phyloP scores from a whole-genome alignment of 2,113 vertebrate genomes.

The Syngnathus scovelli region DNA sequence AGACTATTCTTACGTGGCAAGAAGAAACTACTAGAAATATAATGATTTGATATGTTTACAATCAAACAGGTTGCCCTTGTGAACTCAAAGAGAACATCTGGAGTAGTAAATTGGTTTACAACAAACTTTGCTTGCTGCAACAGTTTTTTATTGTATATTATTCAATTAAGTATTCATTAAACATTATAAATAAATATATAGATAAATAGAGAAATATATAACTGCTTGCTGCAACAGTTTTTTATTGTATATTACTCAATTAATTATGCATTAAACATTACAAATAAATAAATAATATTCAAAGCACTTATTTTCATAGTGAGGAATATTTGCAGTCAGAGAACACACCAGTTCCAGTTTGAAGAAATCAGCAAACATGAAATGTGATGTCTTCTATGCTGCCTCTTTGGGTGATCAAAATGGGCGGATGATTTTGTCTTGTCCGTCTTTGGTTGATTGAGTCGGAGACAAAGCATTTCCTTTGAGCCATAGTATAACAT shows the following conservation, averaged over 20 bases:
- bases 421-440: neutral
- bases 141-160: neutral
- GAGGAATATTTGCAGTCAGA: conserved; percentile 10
- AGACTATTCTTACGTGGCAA: neutral
- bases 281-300: conserved; percentile 6
- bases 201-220: too few species aligned
- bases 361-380: neutral
- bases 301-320: conserved; percentile 23
- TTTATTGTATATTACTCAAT: too few species aligned
- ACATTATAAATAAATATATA: too few species aligned
- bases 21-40: neutral
- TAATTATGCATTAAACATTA: too few species aligned
- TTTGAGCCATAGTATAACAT: neutral
- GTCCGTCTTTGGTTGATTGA: neutral
- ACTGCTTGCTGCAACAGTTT: too few species aligned
- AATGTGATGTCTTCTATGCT: too few species aligned
- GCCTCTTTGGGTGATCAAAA: conserved; percentile 8
- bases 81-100: neutral
- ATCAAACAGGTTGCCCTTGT: neutral
- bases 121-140: neutral
- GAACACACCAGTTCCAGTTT: neutral
- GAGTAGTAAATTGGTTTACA: neutral
- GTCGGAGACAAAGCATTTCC: neutral
- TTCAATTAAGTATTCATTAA: too few species aligned
- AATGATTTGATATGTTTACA: neutral